phyloP scores from a whole-genome alignment of 2,888 invertebrate genomes.

The Hirtodrosophila duncani region DNA sequence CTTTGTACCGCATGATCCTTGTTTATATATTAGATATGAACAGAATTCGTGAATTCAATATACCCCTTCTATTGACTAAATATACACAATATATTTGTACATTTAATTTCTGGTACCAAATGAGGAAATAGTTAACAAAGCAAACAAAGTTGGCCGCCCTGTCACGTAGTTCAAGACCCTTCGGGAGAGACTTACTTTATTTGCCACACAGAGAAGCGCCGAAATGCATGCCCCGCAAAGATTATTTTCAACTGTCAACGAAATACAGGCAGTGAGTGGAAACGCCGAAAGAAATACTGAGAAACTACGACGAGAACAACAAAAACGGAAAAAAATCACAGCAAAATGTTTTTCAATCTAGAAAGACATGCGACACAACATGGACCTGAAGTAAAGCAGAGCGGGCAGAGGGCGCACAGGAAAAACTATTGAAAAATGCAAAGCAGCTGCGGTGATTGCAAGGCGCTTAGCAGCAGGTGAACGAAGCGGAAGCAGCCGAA shows the following conservation, averaged over 20 bases:
- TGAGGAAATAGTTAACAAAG: too few relatives aligned
- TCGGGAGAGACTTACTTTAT: too few relatives aligned
- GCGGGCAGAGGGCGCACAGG: conserved; percentile 1
- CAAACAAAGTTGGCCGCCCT: too few relatives aligned
- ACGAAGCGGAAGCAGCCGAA: conserved; percentile 44
- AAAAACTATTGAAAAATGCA: conserved; percentile 59
- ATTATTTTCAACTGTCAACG: conserved; percentile 57
- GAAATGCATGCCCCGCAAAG: conserved; percentile 38
- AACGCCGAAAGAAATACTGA: conserved; percentile 38
- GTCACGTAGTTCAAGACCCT: too few relatives aligned
- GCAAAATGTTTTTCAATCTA: conserved; percentile 64
- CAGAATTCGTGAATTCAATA: too few relatives aligned
- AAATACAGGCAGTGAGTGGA: conserved; percentile 51
- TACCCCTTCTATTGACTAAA: too few relatives aligned
- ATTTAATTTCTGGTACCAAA: too few relatives aligned
- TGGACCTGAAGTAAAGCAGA: conserved; percentile 13
- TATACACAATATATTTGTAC: too few relatives aligned
- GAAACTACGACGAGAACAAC: conserved; percentile 24
- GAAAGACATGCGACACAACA: conserved; percentile 53
- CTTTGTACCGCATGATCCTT: too few relatives aligned
- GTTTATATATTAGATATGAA: too few relatives aligned
- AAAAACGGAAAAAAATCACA: conserved; percentile 29
- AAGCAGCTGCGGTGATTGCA: conserved; percentile 66
- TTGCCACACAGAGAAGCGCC: too few relatives aligned
- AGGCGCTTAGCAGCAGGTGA: conserved; percentile 23